phyloP scores from a whole-genome alignment of 2,888 invertebrate genomes.

The Oxyteleia sp. region DNA sequence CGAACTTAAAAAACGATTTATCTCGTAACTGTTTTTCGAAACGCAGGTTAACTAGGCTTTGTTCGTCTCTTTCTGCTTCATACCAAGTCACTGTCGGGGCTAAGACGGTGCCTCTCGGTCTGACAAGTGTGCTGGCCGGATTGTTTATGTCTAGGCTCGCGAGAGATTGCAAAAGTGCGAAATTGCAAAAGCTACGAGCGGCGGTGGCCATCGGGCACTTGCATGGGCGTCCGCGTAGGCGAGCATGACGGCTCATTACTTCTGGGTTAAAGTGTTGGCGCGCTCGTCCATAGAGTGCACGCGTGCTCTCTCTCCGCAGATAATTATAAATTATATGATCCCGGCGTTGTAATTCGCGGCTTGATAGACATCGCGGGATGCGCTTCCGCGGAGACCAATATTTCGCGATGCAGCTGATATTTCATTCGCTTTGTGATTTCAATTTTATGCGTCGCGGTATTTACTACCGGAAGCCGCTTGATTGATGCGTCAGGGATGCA shows the following conservation, averaged over 20 bases:
- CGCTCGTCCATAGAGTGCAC: slow-evolving; percentile 11
- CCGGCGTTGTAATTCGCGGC: slow-evolving; percentile 25
- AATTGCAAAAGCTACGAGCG: slow-evolving; percentile 59
- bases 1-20: slow-evolving; percentile 24
- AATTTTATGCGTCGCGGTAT: slow-evolving; percentile 43
- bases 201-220: slow-evolving; percentile 48
- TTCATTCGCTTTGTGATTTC: slow-evolving; percentile 48
- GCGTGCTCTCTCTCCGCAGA: slow-evolving; percentile 25
- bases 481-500: slow-evolving; percentile 42
- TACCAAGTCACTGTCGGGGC: slow-evolving; percentile 11
- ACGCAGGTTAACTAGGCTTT: slow-evolving; percentile 2
- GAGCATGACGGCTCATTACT: slow-evolving; percentile 70
- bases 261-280: slow-evolving; percentile 70
- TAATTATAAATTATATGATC: slow-evolving; percentile 64
- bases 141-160: slow-evolving; percentile 55
- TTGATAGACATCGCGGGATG: slow-evolving; percentile 24
- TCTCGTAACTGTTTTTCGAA: slow-evolving; percentile 18
- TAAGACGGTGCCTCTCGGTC: slow-evolving; percentile 22
- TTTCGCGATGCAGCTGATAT: slow-evolving; percentile 21
- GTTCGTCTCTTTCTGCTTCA: slow-evolving; percentile 12
- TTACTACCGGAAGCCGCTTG: slow-evolving; percentile 18
- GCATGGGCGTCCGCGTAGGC: slow-evolving; percentile 65
- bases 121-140: slow-evolving; percentile 58
- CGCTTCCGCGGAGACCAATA: slow-evolving; percentile 34
- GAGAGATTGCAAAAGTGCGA: slow-evolving; percentile 55